These are phyloP conservation scores for Chlorospingus semifuscus DNA, from an alignment of 2,797 vertebrate species.

Conservation along the genomic window DNA sequence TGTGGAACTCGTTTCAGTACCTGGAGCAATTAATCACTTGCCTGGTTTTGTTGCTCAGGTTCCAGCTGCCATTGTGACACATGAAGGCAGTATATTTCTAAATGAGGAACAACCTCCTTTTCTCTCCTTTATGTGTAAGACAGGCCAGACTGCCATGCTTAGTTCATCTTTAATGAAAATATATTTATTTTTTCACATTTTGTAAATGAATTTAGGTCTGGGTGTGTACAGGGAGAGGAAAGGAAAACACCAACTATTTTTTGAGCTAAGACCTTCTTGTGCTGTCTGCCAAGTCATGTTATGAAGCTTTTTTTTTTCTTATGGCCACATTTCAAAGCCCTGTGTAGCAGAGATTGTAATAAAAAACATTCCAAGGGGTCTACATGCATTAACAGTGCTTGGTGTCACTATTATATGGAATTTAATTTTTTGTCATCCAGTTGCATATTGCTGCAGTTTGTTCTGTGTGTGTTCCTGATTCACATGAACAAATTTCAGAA, in stretches of 20 bases:
- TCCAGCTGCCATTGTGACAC: not conserved
- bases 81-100: not conserved
- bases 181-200: conserved; percentile 1
- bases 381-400: not conserved
- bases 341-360: not conserved
- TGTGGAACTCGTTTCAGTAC: not conserved
- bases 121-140: not conserved
- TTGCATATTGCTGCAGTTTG: not conserved
- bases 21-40: not conserved
- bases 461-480: not conserved
- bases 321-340: not conserved
- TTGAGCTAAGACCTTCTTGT: not conserved
- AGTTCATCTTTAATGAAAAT: conserved; percentile 32
- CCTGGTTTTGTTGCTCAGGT: not conserved
- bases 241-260: not conserved
- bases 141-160: not conserved
- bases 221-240: not conserved
- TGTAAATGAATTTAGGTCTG: conserved; percentile 15
- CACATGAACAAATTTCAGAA: not conserved
- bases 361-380: not conserved
- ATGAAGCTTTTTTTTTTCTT: not conserved
- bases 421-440: conserved; percentile 10
- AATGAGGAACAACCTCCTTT: not conserved
- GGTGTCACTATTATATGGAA: not conserved
- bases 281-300: not conserved